phyloP scores from a whole-genome alignment of 2,797 vertebrate species.

The Clarias platycephalus region DNA sequence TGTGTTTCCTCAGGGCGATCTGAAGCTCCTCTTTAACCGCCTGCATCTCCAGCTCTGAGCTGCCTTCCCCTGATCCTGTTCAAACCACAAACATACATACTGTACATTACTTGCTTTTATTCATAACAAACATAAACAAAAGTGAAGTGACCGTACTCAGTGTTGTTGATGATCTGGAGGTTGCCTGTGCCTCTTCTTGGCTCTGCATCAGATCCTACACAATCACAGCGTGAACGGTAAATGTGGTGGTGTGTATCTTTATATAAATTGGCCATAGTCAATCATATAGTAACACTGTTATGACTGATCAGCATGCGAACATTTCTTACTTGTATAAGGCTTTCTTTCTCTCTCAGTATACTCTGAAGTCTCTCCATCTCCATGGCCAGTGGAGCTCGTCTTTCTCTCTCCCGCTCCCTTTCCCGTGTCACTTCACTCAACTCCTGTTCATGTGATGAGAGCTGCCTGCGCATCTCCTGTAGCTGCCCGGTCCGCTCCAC shows the following conservation, averaged over 20 bases:
- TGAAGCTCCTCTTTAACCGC: slow-evolving; percentile 85
- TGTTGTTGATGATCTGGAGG: slow-evolving; percentile 25
- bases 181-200: slow-evolving; percentile 50
- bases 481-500: slow-evolving; percentile 81
- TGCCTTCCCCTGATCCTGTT: slow-evolving; percentile 67
- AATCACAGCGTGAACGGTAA: neutral
- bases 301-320: neutral
- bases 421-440: slow-evolving; percentile 64
- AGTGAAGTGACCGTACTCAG: slow-evolving; percentile 36
- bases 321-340: slow-evolving; percentile 64
- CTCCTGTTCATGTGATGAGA: slow-evolving; percentile 71
- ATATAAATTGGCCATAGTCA: neutral
- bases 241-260: neutral
- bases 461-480: slow-evolving; percentile 80
- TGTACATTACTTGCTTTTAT: neutral
- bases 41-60: slow-evolving; percentile 72
- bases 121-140: neutral
- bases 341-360: slow-evolving; percentile 78
- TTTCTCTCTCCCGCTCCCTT: slow-evolving; percentile 62
- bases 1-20: slow-evolving; percentile 78
- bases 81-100: neutral
- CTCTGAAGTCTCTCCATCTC: slow-evolving; percentile 63
- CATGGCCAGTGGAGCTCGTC: slow-evolving; percentile 45
- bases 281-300: too few species aligned
- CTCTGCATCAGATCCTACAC: slow-evolving; percentile 54